Evolutionary conservation across 1,140 invertebrate genomes (phyloP).

Genomic region (Caerostris extrusa): DNA sequence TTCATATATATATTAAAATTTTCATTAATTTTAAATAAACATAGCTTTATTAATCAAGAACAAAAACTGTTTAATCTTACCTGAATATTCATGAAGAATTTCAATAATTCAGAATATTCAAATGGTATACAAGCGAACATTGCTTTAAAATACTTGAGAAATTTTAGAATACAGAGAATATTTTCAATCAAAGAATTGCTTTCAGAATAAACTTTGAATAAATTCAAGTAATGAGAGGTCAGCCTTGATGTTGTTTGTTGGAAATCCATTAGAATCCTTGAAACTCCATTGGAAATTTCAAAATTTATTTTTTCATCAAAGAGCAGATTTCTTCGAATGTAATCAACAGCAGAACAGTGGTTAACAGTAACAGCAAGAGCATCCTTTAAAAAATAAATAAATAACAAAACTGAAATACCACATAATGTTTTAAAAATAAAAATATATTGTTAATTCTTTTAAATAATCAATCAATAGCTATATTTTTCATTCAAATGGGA

Average conservation of each 20-base stretch:
- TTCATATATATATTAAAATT: no score
- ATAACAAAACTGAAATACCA: no score
- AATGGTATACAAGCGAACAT: not conserved
- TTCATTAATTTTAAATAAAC: no score
- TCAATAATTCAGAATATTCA: not conserved
- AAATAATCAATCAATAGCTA: no score
- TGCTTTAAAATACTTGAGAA: not conserved
- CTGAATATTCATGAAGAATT: slow-evolving; percentile 12
- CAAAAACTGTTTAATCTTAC: not conserved
- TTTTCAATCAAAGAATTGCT: slow-evolving; percentile 15
- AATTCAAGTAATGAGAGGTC: not conserved
- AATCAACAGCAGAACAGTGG: slow-evolving; percentile 27
- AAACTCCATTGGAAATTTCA: not conserved
- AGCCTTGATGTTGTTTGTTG: slow-evolving; percentile 2
- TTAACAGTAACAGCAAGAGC: not conserved
- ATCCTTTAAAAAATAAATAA: not conserved
- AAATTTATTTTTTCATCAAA: slow-evolving; percentile 12
- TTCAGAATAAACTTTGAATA: slow-evolving; percentile 1
- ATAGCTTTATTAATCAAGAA: no score
- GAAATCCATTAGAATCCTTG: not conserved
- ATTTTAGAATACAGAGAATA: not conserved
- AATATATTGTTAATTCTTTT: no score
- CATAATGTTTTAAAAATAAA: no score
- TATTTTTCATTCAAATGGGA: no score
- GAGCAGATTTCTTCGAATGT: not conserved